A percentile compares a stretch with the other conserved stretches of the same genome.
Conservation (phyloP, 2,888 invertebrate species). For the Cheiracanthium punctorium region DNA sequence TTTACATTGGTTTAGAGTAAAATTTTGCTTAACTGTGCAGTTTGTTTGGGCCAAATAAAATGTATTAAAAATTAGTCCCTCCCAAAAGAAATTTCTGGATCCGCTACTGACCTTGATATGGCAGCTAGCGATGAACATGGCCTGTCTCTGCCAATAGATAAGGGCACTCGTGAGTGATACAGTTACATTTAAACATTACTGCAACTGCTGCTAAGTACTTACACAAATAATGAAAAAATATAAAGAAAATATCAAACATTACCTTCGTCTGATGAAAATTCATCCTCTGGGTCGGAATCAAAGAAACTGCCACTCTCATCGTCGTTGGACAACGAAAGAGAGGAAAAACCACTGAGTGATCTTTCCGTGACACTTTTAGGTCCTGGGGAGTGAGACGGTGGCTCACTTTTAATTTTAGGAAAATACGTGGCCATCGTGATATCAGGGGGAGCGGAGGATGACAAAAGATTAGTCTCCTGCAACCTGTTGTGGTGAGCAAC, state of each 20-base stretch:
- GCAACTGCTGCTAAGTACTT: too few relatives aligned
- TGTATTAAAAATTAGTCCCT: too few relatives aligned
- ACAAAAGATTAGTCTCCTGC: conserved; percentile 35
- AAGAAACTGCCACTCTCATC: conserved; percentile 81
- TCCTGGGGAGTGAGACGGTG: conserved; percentile 31
- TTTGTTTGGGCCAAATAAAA: too few relatives aligned
- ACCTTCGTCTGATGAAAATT: conserved; percentile 88
- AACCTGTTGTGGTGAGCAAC: conserved; percentile 30
- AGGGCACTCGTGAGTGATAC: too few relatives aligned
- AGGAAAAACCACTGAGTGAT: conserved; percentile 65
- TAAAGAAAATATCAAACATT: conserved; percentile 49
- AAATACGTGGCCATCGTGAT: conserved; percentile 56
- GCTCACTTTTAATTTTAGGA: conserved; percentile 39
- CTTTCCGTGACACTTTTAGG: conserved; percentile 48
- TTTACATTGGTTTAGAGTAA: too few relatives aligned
- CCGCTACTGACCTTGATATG: too few relatives aligned
- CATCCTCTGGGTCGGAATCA: conserved; percentile 81
- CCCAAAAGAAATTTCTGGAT: too few relatives aligned
- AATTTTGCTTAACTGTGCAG: too few relatives aligned
- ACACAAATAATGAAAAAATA: too few relatives aligned
- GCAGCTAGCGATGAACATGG: too few relatives aligned
- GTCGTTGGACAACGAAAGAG: conserved; percentile 80
- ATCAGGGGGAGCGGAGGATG: conserved; percentile 62
- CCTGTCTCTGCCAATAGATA: too few relatives aligned
- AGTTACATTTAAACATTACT: too few relatives aligned